Conservation (phyloP, 2,888 invertebrate genomes). For the Eupithecia abbreviata region DNA sequence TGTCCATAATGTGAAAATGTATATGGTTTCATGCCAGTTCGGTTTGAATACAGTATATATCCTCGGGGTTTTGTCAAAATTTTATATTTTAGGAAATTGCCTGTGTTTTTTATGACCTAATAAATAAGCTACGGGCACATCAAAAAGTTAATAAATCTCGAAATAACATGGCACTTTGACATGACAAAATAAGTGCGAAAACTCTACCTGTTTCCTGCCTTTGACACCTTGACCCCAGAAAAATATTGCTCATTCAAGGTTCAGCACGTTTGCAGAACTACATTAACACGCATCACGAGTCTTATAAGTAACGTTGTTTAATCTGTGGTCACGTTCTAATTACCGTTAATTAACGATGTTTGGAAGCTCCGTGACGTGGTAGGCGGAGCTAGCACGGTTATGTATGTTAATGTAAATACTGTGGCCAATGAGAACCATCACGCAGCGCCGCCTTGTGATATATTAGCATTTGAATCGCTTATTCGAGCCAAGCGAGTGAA, state of each 20-base stretch:
- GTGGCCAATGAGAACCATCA: conserved; percentile 78
- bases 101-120: background rate
- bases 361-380: conserved; percentile 74
- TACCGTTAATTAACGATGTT: conserved; percentile 77
- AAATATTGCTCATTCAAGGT: conserved; percentile 27
- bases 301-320: background rate
- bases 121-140: background rate
- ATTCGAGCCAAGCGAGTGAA: conserved; percentile 62
- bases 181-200: conserved; percentile 5
- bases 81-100: background rate
- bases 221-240: conserved; percentile 28
- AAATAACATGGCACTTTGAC: background rate
- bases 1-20: conserved; percentile 7
- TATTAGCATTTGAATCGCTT: conserved; percentile 83
- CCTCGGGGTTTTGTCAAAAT: background rate
- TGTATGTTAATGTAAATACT: conserved; percentile 80
- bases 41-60: background rate
- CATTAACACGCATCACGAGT: conserved; percentile 55
- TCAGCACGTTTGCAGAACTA: conserved; percentile 47
- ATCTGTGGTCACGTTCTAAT: conserved; percentile 70
- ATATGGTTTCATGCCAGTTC: conserved; percentile 8
- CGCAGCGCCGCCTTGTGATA: conserved; percentile 78
- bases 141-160: background rate
- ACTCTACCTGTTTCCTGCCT: conserved; percentile 10
- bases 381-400: conserved; percentile 74